Conservation (phyloP, 2,113 vertebrate genomes). For the Pungitius pungitius region DNA sequence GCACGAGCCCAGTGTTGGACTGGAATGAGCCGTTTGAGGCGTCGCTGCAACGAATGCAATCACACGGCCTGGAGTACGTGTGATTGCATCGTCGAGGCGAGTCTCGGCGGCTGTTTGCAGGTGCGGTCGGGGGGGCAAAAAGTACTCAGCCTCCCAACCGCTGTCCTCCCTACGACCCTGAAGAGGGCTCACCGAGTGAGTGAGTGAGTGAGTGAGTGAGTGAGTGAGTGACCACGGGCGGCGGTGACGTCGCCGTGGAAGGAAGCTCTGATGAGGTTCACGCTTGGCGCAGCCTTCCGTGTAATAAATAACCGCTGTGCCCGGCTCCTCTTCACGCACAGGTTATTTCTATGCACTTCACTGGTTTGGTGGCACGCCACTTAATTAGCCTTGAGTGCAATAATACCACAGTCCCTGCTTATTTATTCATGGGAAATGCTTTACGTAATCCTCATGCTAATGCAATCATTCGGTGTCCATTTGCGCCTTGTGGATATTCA, state of each 20-base stretch:
- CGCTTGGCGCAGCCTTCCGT: conserved; percentile 17
- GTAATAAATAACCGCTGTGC: conserved; percentile 34
- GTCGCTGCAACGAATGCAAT: neutral
- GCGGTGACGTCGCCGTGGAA: conserved; percentile 30
- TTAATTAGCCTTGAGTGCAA: conserved; percentile 57
- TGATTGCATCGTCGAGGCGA: neutral
- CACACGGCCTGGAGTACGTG: neutral
- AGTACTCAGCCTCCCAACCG: neutral
- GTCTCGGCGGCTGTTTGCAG: neutral
- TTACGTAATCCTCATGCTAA: conserved; percentile 61
- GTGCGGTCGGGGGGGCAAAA: neutral
- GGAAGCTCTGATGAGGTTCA: conserved; percentile 22
- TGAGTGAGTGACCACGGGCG: conserved; percentile 16
- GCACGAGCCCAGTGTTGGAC: neutral
- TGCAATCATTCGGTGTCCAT: conserved; percentile 62
- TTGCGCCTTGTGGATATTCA: conserved; percentile 45
- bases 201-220: conserved; percentile 6
- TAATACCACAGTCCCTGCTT: conserved; percentile 42
- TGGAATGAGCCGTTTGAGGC: neutral
- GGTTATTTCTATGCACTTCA: conserved; percentile 33
- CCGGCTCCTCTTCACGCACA: conserved; percentile 2
- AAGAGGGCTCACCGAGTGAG: conserved; percentile 1
- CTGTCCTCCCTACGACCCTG: conserved; percentile 31
- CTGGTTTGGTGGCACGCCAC: conserved; percentile 45
- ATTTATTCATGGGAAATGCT: conserved; percentile 60